These are phyloP conservation scores for Aradus depressus DNA, from an alignment of 2,888 invertebrate species.

Conservation along the genomic window DNA sequence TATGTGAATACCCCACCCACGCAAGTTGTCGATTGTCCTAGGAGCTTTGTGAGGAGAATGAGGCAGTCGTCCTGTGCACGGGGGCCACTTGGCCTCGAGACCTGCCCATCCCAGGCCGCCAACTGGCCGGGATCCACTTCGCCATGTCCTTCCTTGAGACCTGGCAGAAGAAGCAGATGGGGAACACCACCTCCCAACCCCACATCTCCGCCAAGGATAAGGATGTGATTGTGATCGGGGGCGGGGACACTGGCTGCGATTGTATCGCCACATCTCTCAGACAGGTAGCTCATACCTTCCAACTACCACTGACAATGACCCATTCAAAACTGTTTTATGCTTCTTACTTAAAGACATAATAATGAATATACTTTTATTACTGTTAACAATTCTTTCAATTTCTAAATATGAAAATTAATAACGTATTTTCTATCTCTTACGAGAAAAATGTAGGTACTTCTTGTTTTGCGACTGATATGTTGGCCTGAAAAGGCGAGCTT, in stretches of 20 bases:
- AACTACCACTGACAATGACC: no score
- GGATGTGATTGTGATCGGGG: constrained; percentile 85
- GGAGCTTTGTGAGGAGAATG: constrained; percentile 48
- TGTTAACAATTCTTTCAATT: no score
- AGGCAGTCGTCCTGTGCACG: constrained; percentile 80
- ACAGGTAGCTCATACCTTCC: constrained; percentile 43
- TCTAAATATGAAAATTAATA: no score
- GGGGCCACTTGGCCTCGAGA: constrained; percentile 97
- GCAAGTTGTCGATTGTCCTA: no score
- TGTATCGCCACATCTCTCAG: constrained; percentile 95
- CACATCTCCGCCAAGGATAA: constrained; percentile 79
- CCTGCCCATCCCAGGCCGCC: constrained; percentile 69
- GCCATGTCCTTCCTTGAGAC: constrained; percentile 96
- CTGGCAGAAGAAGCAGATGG: constrained; percentile 91
- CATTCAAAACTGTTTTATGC: no score
- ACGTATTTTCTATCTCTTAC: not conserved
- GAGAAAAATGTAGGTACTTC: not conserved
- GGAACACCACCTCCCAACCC: constrained; percentile 44
- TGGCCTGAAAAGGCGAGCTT: not conserved
- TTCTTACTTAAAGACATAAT: no score
- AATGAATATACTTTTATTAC: no score
- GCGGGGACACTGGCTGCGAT: constrained; percentile 89
- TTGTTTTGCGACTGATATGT: not conserved
- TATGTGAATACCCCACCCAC: no score
- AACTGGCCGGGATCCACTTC: constrained; percentile 87